Evolutionary conservation across 2,888 invertebrate genomes (phyloP), one percentile per base, ranked within the genome.

Genomic region (Epinotia bilunana): DNA sequence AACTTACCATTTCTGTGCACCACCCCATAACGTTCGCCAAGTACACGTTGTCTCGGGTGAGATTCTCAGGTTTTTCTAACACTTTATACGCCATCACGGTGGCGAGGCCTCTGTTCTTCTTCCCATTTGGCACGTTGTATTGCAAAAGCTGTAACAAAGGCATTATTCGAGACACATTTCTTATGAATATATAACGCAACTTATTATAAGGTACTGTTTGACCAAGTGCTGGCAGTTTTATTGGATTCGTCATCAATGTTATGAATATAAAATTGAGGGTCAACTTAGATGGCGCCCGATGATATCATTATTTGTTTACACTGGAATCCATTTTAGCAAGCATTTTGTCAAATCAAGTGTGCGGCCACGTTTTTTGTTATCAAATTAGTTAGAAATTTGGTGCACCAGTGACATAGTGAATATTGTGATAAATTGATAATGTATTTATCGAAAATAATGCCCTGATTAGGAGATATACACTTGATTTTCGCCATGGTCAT

Each of bases 71-170:
- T 73, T 95, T 93, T 80, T 96, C 96, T 77, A 98, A 87, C 90
- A 96, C 95, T 86, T 96, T 97, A 88, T 97, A 98, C 0, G 97
- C 95, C 55, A 96, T 92, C 0, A 97, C 96, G 0, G 97, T 95
- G 0, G 97, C 95, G 53, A 98, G 90, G 0, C 97, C 97, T 71
- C 98, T 94, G 84, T 96, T 97, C 90, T 97, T 98, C 91, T 99
- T 99, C 2, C 99, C 99, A 82, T 96, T 96, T 0, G 98, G 97
- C 5, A 99, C 98, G 91, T 98, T 99, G 91, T 98, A 98, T 88
- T 99, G 97, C 78, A 98, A 91, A 28, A 97, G 95, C 97, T 97
- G 87, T 9, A 93, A 92, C 88, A 91, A 92, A 72, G 23, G 61
- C 68, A 58, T 18, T n/a, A 73, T 63, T 73, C 58, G 58, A 43